Evolutionary conservation across 2,113 vertebrate genomes (phyloP).

Genomic region (Corynorhinus townsendii): DNA sequence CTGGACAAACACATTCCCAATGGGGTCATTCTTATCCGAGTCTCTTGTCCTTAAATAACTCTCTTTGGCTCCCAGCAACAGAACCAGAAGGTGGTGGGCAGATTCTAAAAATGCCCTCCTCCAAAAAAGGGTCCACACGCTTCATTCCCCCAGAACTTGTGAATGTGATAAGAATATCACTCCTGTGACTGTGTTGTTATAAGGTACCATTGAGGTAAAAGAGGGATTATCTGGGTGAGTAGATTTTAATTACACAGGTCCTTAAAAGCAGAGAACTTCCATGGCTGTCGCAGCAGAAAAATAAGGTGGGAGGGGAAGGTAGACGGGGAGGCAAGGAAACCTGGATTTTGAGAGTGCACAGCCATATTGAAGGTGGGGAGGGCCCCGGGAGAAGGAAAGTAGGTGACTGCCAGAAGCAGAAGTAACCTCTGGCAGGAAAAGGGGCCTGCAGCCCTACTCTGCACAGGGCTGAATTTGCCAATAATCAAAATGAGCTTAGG

Average conservation of each 20-base stretch:
- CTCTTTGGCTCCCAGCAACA: background rate
- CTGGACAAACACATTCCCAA: background rate
- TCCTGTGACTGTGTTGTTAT: background rate
- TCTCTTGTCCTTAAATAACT: background rate
- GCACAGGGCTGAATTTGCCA: background rate
- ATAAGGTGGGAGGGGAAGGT: background rate
- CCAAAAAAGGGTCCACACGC: background rate
- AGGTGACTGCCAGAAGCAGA: background rate
- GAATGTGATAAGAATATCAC: background rate
- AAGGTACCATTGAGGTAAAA: background rate
- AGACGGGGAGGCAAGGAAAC: background rate
- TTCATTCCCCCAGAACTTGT: fast-evolving
- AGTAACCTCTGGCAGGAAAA: background rate
- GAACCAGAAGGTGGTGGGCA: background rate
- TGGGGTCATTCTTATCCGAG: background rate
- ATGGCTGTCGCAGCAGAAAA: background rate
- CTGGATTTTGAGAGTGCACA: background rate
- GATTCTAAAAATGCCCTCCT: background rate
- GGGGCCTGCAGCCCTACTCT: fast-evolving
- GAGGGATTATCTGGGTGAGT: background rate
- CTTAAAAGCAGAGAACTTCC: background rate
- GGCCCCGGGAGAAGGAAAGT: background rate
- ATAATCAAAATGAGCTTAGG: background rate
- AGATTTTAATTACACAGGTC: background rate
- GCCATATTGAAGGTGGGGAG: background rate